Conservation (phyloP, 30 jellyfish, hydroid and myxozoan genomes). For the Cassiopea andromeda region DNA sequence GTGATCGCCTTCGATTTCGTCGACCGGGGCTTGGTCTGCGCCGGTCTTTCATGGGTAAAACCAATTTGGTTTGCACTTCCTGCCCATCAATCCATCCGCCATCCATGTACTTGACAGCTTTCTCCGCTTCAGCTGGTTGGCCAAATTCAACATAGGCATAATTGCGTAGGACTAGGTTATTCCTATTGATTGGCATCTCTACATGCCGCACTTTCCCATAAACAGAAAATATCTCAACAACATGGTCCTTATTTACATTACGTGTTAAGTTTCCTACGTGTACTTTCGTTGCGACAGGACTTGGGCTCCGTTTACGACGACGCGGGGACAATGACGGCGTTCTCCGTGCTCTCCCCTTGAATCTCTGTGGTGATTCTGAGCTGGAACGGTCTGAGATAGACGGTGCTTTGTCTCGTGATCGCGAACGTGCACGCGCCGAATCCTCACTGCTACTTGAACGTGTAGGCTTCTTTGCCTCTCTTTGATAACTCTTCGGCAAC, state of each 20-base stretch:
- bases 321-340: constrained; percentile 66
- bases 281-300: constrained; percentile 80
- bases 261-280: constrained; percentile 94
- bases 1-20: constrained; percentile 75
- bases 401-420: constrained; percentile 40
- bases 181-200: constrained; percentile 89
- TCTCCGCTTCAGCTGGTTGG: constrained; percentile 85
- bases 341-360: constrained; percentile 44
- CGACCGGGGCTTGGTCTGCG: constrained; percentile 87
- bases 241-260: constrained; percentile 92
- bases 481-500: constrained; percentile 66
- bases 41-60: constrained; percentile 73
- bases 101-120: constrained; percentile 93
- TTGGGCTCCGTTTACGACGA: constrained; percentile 92
- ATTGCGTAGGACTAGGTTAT: constrained; percentile 82
- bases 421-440: constrained; percentile 58
- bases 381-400: constrained; percentile 67
- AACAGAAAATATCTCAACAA: constrained; percentile 86
- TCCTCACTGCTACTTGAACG: constrained; percentile 60
- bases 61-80: constrained; percentile 89
- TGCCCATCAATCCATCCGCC: constrained; percentile 99
- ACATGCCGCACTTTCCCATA: constrained; percentile 94
- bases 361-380: constrained; percentile 80
- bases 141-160: constrained; percentile 93
- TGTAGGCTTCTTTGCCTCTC: constrained; percentile 57